phyloP scores from a whole-genome alignment of 1,140 invertebrate genomes.

The Aethina tumida region DNA sequence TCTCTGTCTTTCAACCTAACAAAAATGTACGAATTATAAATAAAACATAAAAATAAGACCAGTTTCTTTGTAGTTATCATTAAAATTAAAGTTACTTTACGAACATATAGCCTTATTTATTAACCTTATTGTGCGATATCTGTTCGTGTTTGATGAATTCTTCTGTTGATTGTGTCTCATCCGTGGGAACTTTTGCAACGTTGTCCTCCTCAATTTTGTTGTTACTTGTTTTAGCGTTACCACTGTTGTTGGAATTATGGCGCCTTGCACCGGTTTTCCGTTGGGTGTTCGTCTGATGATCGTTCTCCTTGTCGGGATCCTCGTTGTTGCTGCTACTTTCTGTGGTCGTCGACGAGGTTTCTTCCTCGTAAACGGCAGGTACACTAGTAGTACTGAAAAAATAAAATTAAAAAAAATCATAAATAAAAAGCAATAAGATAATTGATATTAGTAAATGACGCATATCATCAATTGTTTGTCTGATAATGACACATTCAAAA shows the following conservation, averaged over 20 bases:
- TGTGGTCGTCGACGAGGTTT: slow-evolving; percentile 63
- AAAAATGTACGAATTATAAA: no score
- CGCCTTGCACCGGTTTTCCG: neutral
- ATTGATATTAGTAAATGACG: no score
- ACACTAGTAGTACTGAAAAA: slow-evolving; percentile 23
- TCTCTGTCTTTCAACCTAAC: slow-evolving; percentile 12
- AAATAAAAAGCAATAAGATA: neutral
- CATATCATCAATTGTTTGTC: no score
- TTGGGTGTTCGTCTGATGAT: slow-evolving; percentile 15
- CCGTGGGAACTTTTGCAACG: neutral
- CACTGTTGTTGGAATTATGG: slow-evolving; percentile 2
- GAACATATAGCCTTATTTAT: no score
- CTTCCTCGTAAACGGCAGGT: slow-evolving; percentile 49
- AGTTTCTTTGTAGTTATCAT: no score
- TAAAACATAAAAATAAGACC: no score
- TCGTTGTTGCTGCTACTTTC: slow-evolving; percentile 38
- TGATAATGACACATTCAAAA: no score
- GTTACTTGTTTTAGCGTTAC: neutral
- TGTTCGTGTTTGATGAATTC: no score
- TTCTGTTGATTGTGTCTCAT: no score
- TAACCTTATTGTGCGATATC: no score
- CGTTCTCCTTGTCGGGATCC: slow-evolving; percentile 29
- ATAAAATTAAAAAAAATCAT: neutral
- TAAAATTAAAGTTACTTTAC: no score
- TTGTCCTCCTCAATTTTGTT: slow-evolving; percentile 6